Evolutionary conservation across 2,113 vertebrate genomes (phyloP).

Genomic region (Dipodomys ordii): DNA sequence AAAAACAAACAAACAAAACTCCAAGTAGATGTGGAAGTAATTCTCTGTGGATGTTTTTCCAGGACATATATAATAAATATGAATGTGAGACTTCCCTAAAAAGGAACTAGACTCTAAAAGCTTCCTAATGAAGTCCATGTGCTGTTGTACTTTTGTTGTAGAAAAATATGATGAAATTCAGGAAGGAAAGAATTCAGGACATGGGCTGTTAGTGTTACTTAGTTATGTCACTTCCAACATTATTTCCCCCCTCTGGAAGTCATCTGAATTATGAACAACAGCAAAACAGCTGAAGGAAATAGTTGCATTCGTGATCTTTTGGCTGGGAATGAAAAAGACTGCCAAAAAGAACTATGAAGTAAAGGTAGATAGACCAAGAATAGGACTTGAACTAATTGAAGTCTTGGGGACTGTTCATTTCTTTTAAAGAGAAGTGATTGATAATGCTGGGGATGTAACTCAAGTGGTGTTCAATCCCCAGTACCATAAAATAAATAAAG

Average conservation of each 20-base stretch:
- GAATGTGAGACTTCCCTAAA: neutral
- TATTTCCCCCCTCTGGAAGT: neutral
- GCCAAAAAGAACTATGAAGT: neutral
- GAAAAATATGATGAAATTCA: neutral
- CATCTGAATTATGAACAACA: neutral
- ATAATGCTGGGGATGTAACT: neutral
- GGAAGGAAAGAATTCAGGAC: neutral
- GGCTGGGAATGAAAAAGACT: neutral
- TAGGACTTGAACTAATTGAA: neutral
- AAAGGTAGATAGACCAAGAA: neutral
- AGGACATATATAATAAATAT: neutral
- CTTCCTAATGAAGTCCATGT: neutral
- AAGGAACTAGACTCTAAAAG: neutral
- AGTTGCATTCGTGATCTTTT: neutral
- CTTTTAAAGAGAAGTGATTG: neutral
- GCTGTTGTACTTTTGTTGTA: conserved; percentile 35
- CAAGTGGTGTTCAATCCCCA: neutral
- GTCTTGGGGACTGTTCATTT: neutral
- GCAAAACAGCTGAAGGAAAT: neutral
- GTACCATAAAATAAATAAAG: neutral
- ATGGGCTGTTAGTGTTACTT: neutral
- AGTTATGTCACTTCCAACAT: neutral
- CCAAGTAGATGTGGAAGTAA: no score
- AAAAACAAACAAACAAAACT: no score
- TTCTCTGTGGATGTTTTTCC: neutral